Conservation (phyloP, 2,113 vertebrate genomes). For the Callorhinus ursinus region DNA sequence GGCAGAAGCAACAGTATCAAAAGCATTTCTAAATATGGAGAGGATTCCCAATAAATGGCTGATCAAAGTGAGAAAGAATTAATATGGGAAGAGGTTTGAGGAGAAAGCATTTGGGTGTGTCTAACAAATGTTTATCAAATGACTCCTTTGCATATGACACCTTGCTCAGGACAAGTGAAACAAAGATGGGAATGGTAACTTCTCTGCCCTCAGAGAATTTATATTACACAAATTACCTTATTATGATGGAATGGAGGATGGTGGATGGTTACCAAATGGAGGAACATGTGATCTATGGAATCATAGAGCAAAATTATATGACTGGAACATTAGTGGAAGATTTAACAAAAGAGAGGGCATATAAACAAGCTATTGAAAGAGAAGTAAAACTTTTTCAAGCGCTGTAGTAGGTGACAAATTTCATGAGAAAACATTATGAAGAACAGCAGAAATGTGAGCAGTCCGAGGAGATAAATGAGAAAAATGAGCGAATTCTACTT, state of each 20-base stretch:
- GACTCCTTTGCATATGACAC: not conserved
- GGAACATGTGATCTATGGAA: not conserved
- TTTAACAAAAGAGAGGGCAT: not conserved
- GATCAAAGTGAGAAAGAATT: not conserved
- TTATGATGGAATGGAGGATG: not conserved
- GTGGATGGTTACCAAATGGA: not conserved
- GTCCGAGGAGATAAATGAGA: not conserved
- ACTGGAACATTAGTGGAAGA: not conserved
- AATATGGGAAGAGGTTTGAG: not conserved
- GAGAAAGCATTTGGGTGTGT: not conserved
- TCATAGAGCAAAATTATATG: not conserved
- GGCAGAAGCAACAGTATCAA: not conserved
- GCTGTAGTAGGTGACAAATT: not conserved
- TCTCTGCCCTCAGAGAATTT: not conserved
- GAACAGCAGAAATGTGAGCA: not conserved
- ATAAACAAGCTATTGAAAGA: not conserved
- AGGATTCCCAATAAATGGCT: not conserved
- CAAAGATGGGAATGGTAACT: not conserved
- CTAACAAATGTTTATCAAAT: not conserved
- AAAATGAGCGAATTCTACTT: slow-evolving; percentile 36
- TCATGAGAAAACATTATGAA: not conserved
- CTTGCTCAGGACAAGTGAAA: not conserved
- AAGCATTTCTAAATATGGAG: not conserved
- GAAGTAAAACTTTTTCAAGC: not conserved
- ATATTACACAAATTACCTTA: slow-evolving; percentile 37